These are phyloP conservation scores for Andrena marginata DNA, from an alignment of 2,888 invertebrate species.

Conservation along the genomic window DNA sequence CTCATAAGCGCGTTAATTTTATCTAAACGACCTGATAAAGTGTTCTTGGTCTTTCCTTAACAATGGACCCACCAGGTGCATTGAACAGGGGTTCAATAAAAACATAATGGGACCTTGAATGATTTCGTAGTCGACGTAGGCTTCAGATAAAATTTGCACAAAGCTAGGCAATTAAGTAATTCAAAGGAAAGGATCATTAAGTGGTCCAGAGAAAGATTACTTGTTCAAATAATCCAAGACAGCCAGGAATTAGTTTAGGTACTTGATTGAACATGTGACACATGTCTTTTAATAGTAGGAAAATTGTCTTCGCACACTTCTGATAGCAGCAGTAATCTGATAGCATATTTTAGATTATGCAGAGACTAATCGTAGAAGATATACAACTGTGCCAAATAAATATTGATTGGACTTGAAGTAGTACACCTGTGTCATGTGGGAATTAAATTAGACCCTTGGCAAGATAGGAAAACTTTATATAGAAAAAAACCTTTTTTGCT, in stretches of 20 bases:
- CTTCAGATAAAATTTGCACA: no score
- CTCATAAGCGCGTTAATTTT: conserved; percentile 6
- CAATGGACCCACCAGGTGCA: background rate
- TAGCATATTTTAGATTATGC: background rate
- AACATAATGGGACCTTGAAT: background rate
- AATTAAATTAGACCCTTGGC: background rate
- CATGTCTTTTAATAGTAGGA: background rate
- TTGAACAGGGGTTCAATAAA: background rate
- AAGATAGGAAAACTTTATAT: conserved; percentile 6
- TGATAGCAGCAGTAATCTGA: background rate
- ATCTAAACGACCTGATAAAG: background rate
- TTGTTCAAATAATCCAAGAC: background rate
- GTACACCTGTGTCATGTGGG: background rate
- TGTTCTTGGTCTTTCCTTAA: background rate
- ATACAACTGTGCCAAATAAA: background rate
- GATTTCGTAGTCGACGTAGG: no score
- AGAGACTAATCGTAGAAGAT: background rate
- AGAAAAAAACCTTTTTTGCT: no score
- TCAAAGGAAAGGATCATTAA: no score
- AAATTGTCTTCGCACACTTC: background rate
- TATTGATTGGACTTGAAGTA: conserved; percentile 1
- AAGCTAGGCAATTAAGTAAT: no score
- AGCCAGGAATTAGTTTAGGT: background rate
- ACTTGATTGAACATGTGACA: background rate
- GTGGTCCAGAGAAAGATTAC: background rate